Percentiles rank a stretch among this genome's conserved stretches.
These are phyloP conservation scores for Aporophyla nigra DNA, from an alignment of 2,888 invertebrate genomes.

Conservation along the genomic window DNA sequence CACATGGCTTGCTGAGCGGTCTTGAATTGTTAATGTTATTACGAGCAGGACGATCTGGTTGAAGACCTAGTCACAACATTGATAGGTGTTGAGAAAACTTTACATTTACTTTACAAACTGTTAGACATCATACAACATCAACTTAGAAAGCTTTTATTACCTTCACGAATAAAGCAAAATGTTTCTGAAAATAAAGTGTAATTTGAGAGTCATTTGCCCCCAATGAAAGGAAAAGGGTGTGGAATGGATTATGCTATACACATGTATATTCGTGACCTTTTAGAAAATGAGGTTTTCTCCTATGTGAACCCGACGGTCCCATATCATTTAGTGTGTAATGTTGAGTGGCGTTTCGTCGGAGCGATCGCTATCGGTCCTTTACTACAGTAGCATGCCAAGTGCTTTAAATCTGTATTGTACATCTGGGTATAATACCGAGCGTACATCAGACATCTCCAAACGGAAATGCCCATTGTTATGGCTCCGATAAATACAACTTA, in stretches of 20 bases:
- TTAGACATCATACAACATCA: neutral
- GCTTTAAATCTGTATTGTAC: conserved; percentile 50
- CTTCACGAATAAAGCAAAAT: conserved; percentile 25
- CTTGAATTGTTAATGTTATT: conserved; percentile 1
- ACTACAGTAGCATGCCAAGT: conserved; percentile 56
- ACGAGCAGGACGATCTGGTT: neutral
- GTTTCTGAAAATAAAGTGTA: conserved; percentile 49
- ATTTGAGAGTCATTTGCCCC: conserved; percentile 55
- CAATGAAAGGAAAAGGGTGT: conserved; percentile 58
- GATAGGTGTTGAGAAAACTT: neutral
- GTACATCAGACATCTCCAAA: conserved; percentile 38
- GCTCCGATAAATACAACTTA: conserved; percentile 52
- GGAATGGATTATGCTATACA: conserved; percentile 58
- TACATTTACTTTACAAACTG: neutral
- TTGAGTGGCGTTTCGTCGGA: conserved; percentile 77
- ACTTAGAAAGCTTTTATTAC: conserved; percentile 1
- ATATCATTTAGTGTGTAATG: conserved; percentile 75
- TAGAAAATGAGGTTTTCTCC: conserved; percentile 72
- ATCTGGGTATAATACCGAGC: conserved; percentile 46
- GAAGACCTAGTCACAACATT: neutral
- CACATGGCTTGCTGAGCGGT: neutral
- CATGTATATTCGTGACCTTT: conserved; percentile 66
- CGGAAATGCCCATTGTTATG: conserved; percentile 62
- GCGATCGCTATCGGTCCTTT: conserved; percentile 70
- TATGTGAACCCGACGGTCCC: conserved; percentile 69